These are phyloP conservation scores for Picathartes gymnocephalus DNA, from an alignment of 2,113 vertebrate species.

Conservation along the genomic window DNA sequence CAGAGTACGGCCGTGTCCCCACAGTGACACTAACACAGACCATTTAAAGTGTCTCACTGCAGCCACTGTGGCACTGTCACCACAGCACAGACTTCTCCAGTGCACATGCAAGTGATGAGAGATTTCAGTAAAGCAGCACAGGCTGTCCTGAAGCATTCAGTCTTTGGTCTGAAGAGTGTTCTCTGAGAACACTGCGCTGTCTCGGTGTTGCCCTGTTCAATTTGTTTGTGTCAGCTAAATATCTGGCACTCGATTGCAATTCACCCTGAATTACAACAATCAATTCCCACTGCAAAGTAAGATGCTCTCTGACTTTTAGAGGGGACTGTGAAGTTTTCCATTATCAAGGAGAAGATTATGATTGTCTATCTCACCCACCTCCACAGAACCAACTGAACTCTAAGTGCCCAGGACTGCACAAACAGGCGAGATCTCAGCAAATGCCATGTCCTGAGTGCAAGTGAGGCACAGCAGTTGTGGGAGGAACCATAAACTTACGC, in stretches of 20 bases:
- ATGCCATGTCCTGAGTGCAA: not conserved
- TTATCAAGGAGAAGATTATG: slow-evolving; percentile 82
- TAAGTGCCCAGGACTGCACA: not conserved
- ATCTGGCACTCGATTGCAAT: slow-evolving; percentile 68
- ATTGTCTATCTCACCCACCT: slow-evolving; percentile 69
- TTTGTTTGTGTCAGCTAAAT: slow-evolving; percentile 74
- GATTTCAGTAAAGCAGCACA: not conserved
- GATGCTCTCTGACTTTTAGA: slow-evolving; percentile 74
- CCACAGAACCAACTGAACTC: slow-evolving; percentile 28
- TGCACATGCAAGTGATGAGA: not conserved
- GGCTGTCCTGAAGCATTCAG: not conserved
- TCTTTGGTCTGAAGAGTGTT: slow-evolving; percentile 15
- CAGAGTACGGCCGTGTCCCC: fast-evolving
- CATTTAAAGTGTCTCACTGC: fast-evolving
- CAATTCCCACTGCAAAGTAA: slow-evolving; percentile 83
- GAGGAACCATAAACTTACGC: slow-evolving; percentile 78
- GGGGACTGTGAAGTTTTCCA: slow-evolving; percentile 80
- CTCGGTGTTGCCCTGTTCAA: slow-evolving; percentile 54
- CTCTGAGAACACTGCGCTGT: not conserved
- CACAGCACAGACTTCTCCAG: not conserved
- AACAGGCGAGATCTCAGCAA: not conserved
- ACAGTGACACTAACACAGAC: not conserved
- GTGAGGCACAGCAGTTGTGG: not conserved
- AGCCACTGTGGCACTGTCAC: not conserved
- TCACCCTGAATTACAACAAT: slow-evolving; percentile 85